These are phyloP conservation scores for Melierax canorus DNA, from an alignment of 2,113 vertebrate species.

Conservation along the genomic window DNA sequence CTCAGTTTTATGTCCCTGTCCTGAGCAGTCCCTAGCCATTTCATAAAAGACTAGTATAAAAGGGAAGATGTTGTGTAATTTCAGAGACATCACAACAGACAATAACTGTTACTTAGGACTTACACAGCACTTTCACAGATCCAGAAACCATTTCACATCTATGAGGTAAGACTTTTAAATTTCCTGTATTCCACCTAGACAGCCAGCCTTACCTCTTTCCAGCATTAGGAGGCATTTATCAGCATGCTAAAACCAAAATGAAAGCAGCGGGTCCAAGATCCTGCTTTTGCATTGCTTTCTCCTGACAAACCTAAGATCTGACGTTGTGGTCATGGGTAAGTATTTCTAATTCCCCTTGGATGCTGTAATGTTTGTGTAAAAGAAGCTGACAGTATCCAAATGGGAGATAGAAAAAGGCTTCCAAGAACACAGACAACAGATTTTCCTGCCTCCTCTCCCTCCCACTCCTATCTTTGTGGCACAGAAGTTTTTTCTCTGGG, in stretches of 20 bases:
- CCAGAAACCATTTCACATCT: not conserved
- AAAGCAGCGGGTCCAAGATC: not conserved
- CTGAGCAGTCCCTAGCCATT: not conserved
- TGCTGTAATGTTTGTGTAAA: conserved; percentile 57
- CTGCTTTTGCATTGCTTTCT: conserved; percentile 20
- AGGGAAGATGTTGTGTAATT: not conserved
- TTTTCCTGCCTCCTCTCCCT: not conserved
- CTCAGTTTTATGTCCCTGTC: not conserved
- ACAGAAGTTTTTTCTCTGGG: not conserved
- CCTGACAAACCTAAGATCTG: conserved; percentile 35
- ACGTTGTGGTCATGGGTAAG: conserved; percentile 42
- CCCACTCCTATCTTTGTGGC: not conserved
- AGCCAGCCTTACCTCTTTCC: not conserved
- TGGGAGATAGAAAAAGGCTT: conserved; percentile 15
- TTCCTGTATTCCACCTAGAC: conserved; percentile 12
- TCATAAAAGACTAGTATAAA: not conserved
- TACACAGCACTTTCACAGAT: not conserved
- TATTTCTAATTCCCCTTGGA: conserved; percentile 55
- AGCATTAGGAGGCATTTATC: conserved; percentile 15
- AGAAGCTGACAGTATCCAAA: conserved; percentile 51
- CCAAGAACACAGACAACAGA: conserved; percentile 49
- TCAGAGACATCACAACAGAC: not conserved
- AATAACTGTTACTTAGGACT: not conserved
- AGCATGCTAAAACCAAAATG: not conserved
- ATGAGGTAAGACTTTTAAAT: conserved; percentile 17